A percentile compares a stretch with the other conserved stretches of the same genome.
Evolutionary conservation across 2,113 vertebrate genomes (phyloP).

Genomic region (Lagopus leucura): DNA sequence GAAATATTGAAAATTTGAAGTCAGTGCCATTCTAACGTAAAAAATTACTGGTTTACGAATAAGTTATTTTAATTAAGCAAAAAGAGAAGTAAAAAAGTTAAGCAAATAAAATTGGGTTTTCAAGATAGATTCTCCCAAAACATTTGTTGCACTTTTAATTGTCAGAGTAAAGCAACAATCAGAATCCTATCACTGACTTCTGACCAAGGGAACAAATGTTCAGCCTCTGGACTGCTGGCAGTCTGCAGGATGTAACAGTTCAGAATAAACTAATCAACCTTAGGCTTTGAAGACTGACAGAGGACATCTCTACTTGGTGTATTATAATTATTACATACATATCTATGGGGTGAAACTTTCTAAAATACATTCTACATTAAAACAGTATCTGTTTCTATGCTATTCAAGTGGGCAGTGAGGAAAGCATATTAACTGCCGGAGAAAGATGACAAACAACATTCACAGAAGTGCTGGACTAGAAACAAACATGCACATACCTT

Average conservation of each 20-base stretch:
- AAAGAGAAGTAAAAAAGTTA: neutral
- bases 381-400: neutral
- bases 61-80: neutral
- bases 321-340: neutral
- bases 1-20: neutral
- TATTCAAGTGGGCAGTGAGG: neutral
- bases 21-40: neutral
- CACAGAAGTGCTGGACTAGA: accelerated
- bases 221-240: neutral
- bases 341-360: neutral
- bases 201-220: neutral
- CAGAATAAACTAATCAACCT: neutral
- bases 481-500: neutral
- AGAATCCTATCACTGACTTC: neutral
- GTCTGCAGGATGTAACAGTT: neutral
- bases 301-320: neutral
- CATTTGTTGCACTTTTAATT: neutral
- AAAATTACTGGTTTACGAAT: neutral
- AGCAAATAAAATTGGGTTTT: neutral
- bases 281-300: neutral
- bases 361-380: neutral
- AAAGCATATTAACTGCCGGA: neutral
- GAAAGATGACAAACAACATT: neutral
- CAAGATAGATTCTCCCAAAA: neutral
- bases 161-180: neutral